These are phyloP conservation scores for Myotis daubentonii DNA, from an alignment of 2,797 vertebrate species.

Conservation along the genomic window DNA sequence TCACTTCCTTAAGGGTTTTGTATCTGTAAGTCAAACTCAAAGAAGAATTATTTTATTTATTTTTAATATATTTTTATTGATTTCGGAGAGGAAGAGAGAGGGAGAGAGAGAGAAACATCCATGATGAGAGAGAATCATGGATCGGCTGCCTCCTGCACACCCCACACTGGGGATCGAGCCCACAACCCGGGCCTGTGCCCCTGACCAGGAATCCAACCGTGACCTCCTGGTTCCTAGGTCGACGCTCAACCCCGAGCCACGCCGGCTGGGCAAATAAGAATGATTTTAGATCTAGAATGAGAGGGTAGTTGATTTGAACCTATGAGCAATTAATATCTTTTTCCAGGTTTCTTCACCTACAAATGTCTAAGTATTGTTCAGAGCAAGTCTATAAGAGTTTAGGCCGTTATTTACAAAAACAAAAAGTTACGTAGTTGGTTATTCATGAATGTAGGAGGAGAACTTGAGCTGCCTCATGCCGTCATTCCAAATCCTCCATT, in stretches of 20 bases:
- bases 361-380: not conserved
- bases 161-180: no score
- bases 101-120: no score
- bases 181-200: no score
- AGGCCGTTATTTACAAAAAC: not conserved
- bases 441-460: not conserved
- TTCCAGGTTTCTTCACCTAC: not conserved
- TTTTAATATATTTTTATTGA: no score
- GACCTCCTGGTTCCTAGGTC: no score
- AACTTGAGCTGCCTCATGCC: not conserved
- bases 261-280: not conserved
- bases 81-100: no score
- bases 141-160: no score
- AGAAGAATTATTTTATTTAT: not conserved
- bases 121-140: no score
- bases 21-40: not conserved
- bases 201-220: no score
- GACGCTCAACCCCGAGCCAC: no score
- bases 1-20: not conserved
- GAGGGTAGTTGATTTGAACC: not conserved
- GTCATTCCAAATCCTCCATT: not conserved
- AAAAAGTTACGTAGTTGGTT: not conserved
- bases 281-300: slow-evolving; percentile 4
- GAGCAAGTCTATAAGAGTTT: not conserved
- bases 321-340: not conserved